Evolutionary conservation across 2,113 vertebrate genomes (phyloP).

Genomic region (Ictalurus punctatus): DNA sequence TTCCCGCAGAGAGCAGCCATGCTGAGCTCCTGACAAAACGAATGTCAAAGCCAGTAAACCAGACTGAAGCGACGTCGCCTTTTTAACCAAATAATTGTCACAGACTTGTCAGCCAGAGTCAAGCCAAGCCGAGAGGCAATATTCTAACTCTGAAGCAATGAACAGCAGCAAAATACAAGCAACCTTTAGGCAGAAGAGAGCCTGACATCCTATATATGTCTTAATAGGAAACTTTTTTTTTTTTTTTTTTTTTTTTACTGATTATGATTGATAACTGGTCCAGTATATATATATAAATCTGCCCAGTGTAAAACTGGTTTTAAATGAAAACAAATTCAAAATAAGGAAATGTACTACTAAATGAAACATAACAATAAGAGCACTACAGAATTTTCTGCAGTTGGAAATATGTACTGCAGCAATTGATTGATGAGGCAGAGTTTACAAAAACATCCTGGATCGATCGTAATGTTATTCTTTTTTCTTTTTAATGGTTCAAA

Average conservation of each 20-base stretch:
- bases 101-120: background rate
- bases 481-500: background rate
- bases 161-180: background rate
- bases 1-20: constrained; percentile 24
- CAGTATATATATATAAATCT: background rate
- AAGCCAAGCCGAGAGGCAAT: background rate
- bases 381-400: background rate
- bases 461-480: background rate
- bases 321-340: background rate
- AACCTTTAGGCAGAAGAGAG: background rate
- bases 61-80: background rate
- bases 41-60: constrained; percentile 35
- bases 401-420: background rate
- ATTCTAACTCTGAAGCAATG: background rate
- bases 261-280: constrained; percentile 7
- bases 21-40: constrained; percentile 18
- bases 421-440: background rate
- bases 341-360: background rate
- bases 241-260: background rate
- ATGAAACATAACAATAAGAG: background rate
- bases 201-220: background rate
- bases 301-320: background rate
- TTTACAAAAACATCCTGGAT: background rate
- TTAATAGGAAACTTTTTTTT: too few species aligned
- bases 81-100: constrained; percentile 19